Percentiles rank a stretch among this genome's conserved stretches.
Conservation (phyloP, 1,140 invertebrate species). For the Saccostrea cuccullata region DNA sequence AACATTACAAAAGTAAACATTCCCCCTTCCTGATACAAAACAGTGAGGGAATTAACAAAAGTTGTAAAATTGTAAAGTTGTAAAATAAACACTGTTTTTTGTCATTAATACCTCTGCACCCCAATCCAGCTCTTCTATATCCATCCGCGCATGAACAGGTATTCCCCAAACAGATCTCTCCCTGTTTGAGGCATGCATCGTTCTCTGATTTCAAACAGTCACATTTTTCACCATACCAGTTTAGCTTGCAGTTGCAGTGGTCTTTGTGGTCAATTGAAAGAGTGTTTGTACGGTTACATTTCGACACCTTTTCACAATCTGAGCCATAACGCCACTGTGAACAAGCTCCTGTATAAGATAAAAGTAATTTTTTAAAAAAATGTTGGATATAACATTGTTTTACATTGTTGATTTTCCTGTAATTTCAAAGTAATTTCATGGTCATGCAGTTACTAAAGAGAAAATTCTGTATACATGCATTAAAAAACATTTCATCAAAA, state of each 20-base stretch:
- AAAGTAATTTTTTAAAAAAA: no score
- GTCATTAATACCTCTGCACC: neutral
- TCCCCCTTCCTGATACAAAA: no score
- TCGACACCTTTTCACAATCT: slow-evolving; percentile 7
- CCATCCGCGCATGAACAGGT: neutral
- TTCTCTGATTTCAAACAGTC: neutral
- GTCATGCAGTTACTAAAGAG: no score
- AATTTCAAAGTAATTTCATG: no score
- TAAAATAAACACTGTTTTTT: neutral
- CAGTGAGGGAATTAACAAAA: no score
- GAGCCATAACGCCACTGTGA: neutral
- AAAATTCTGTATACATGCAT: no score
- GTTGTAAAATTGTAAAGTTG: no score
- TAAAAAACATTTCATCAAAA: no score
- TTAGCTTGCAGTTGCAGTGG: neutral
- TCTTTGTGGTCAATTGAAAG: neutral
- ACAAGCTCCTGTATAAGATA: neutral
- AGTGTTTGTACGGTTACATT: neutral
- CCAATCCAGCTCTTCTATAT: neutral
- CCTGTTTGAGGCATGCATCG: neutral
- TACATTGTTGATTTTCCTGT: no score
- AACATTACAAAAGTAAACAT: no score
- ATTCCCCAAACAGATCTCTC: neutral
- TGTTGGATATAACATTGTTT: no score
- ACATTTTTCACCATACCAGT: neutral